Evolutionary conservation across 2,888 invertebrate species (phyloP), one percentile per base, ranked within the genome.

Genomic region (Rhimphoctona megacephalus): DNA sequence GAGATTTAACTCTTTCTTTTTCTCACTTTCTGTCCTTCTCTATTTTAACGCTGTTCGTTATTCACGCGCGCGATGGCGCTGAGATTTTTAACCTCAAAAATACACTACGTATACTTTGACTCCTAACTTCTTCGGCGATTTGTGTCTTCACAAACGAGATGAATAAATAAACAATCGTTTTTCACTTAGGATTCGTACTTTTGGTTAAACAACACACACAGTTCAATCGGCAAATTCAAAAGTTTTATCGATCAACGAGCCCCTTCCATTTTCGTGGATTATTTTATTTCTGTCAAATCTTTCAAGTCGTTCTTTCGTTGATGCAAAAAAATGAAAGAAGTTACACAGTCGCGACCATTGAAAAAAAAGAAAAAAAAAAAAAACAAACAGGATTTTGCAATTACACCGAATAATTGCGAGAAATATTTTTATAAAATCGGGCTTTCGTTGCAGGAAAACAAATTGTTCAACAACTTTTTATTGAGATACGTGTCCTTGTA

Each of bases 51-150:
- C 80, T 72, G 74, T 76, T 82, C 82, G 67, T 69, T 66, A 76
- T 76, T 69, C 69, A 76, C 76, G 69, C 82, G 81, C 57, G 82
- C 76, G 74, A 64, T 76, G 76, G 82, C 82, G 82, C 82, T 76
- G 46, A 67, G 67, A 82, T 76, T 82, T 82, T 73, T 82, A 82
- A 82, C 82, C 82, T 82, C 82, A 67, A 81, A 81, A 81, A 46
- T 22, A 69, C 19, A 33, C 74, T 57, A n/a, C n/a, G 9, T 25
- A 39, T 1, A 30, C 3, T 67, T 54, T 49, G 30, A 17, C 30
- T 25, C 19, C 9, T 14, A n/a, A 30, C 17, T 25, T 22, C 6
- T 39, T 7, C 25, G 39, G 17, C 36, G 43, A 14, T 43, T 43
- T 43, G 14, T 22, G 14, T 73, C 14, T 72, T 33, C n/a, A 72